Percentiles rank a stretch among this genome's conserved stretches.
Conservation (phyloP, 2,113 vertebrate species). For the Chitala chitala region DNA sequence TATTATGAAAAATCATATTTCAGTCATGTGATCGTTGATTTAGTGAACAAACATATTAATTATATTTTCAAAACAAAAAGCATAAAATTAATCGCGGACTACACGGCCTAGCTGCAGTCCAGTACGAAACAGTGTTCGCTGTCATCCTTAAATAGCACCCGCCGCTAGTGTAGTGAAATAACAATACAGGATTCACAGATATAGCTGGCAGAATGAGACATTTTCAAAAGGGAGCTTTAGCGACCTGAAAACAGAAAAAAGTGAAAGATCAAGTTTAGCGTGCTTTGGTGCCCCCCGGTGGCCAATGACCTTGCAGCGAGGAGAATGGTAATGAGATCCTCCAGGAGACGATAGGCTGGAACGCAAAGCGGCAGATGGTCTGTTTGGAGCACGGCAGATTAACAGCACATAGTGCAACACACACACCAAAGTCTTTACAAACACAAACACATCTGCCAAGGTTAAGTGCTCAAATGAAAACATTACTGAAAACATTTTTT, state of each 20-base stretch:
- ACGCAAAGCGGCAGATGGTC: background rate
- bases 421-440: background rate
- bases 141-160: no score
- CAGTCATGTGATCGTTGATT: no score
- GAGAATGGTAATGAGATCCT: constrained; percentile 13
- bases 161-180: no score
- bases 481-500: background rate
- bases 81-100: no score
- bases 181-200: no score
- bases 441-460: background rate
- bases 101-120: background rate
- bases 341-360: background rate
- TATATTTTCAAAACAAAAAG: no score
- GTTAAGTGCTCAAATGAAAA: background rate
- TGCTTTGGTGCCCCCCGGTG: constrained; percentile 19
- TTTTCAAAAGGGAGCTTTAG: background rate
- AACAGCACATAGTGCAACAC: background rate
- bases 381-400: background rate
- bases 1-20: no score
- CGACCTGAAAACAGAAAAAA: constrained; percentile 1
- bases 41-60: no score
- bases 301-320: background rate
- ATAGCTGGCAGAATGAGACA: background rate
- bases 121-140: background rate
- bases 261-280: background rate